These are phyloP conservation scores for Mactra quadrangularis DNA, from an alignment of 1,140 invertebrate genomes.

Conservation along the genomic window DNA sequence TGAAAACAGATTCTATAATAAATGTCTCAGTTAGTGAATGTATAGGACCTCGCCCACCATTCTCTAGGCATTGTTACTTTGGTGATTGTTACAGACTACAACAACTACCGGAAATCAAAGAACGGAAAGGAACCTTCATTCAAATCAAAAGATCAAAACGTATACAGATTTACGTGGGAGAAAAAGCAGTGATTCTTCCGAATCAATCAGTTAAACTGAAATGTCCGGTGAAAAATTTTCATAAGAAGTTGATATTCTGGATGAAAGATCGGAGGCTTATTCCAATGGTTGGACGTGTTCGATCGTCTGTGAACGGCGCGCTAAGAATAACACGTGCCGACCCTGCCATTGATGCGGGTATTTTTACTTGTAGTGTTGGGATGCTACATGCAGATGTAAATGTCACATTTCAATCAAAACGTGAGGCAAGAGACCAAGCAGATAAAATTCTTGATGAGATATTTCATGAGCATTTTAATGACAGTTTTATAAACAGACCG, in stretches of 20 bases:
- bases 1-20: conserved; percentile 49
- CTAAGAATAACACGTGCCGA: conserved; percentile 65
- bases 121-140: conserved; percentile 69
- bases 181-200: conserved; percentile 65
- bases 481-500: conserved; percentile 46
- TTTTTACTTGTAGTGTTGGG: conserved; percentile 68
- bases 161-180: conserved; percentile 65
- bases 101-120: conserved; percentile 65
- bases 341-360: conserved; percentile 62
- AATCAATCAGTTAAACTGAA: conserved; percentile 65
- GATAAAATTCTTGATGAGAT: conserved; percentile 45
- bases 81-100: conserved; percentile 59
- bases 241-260: conserved; percentile 70
- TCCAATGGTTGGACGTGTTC: conserved; percentile 66
- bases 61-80: conserved; percentile 57
- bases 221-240: conserved; percentile 71
- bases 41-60: conserved; percentile 55
- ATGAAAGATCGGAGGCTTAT: conserved; percentile 66
- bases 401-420: conserved; percentile 65
- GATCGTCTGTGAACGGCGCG: conserved; percentile 65
- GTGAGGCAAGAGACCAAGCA: conserved; percentile 53
- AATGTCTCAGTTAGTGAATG: conserved; percentile 65
- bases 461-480: conserved; percentile 50
- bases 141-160: conserved; percentile 66
- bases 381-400: conserved; percentile 57